These are phyloP conservation scores for Holocentrus rufus DNA, from an alignment of 2,797 vertebrate genomes.

Conservation along the genomic window DNA sequence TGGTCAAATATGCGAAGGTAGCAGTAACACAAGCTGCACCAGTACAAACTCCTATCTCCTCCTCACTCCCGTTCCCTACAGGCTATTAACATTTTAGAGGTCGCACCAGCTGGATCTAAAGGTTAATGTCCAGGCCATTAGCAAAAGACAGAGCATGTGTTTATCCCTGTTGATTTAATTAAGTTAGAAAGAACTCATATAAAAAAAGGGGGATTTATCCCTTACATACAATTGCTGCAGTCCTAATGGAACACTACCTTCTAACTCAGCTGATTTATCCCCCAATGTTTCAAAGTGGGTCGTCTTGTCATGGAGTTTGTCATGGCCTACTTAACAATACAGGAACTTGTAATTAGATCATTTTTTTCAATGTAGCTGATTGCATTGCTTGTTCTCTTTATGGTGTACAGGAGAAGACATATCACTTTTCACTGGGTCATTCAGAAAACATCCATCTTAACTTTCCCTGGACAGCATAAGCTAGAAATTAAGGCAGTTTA, in stretches of 20 bases:
- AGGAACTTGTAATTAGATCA: slow-evolving; percentile 69
- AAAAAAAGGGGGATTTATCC: slow-evolving; percentile 68
- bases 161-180: slow-evolving; percentile 80
- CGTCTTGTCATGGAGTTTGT: slow-evolving; percentile 68
- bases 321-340: slow-evolving; percentile 75
- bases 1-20: slow-evolving; percentile 40
- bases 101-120: slow-evolving; percentile 72
- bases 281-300: slow-evolving; percentile 68
- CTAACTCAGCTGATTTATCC: slow-evolving; percentile 73
- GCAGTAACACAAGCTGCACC: slow-evolving; percentile 44
- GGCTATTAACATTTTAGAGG: slow-evolving; percentile 74
- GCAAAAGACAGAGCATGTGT: slow-evolving; percentile 63
- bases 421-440: slow-evolving; percentile 32
- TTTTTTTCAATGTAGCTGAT: slow-evolving; percentile 69
- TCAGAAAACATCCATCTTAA: slow-evolving; percentile 20
- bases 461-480: slow-evolving; percentile 8
- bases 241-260: slow-evolving; percentile 67
- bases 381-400: slow-evolving; percentile 57
- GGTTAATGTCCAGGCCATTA: slow-evolving; percentile 79
- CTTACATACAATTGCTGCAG: slow-evolving; percentile 62
- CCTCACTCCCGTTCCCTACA: slow-evolving; percentile 19
- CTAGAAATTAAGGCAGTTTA: background rate
- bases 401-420: slow-evolving; percentile 25
- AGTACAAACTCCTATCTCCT: slow-evolving; percentile 38
- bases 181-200: slow-evolving; percentile 74